These are phyloP conservation scores for Nicator chloris DNA, from an alignment of 2,113 vertebrate genomes.

Conservation along the genomic window DNA sequence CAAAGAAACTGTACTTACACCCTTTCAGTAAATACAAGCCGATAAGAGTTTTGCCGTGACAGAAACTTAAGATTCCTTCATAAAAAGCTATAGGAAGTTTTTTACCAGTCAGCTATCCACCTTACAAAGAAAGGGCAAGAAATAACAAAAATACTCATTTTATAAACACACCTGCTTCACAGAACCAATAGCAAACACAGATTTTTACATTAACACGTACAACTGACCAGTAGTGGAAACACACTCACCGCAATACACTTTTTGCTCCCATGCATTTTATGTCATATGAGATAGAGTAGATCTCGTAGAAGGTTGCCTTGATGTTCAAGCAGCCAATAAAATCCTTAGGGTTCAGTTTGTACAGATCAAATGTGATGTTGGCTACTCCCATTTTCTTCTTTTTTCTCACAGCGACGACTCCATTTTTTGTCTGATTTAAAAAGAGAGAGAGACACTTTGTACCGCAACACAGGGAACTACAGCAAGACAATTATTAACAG, in stretches of 20 bases:
- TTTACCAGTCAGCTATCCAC: neutral
- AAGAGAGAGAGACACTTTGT: neutral
- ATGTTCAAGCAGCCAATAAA: slow-evolving; percentile 83
- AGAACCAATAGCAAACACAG: neutral
- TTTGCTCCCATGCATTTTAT: slow-evolving; percentile 78
- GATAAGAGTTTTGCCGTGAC: neutral
- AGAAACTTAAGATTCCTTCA: neutral
- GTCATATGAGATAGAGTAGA: slow-evolving; percentile 81
- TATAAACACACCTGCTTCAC: neutral
- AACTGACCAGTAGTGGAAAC: neutral
- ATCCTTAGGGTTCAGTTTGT: slow-evolving; percentile 82
- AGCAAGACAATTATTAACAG: neutral
- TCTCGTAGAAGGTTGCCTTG: slow-evolving; percentile 81
- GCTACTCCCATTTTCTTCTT: slow-evolving; percentile 80
- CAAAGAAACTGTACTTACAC: neutral
- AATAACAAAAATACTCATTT: neutral
- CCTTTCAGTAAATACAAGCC: neutral
- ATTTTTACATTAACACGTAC: neutral
- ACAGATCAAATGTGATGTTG: slow-evolving; percentile 82
- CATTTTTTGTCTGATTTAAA: slow-evolving; percentile 44
- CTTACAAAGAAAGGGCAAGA: neutral
- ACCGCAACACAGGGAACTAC: neutral
- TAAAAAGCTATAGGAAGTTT: neutral
- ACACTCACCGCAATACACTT: slow-evolving; percentile 72
- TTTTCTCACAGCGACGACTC: neutral